Percentiles rank a stretch among this genome's conserved stretches.
Conservation (phyloP, 2,797 vertebrate species). For the Sebastes iracundus region DNA sequence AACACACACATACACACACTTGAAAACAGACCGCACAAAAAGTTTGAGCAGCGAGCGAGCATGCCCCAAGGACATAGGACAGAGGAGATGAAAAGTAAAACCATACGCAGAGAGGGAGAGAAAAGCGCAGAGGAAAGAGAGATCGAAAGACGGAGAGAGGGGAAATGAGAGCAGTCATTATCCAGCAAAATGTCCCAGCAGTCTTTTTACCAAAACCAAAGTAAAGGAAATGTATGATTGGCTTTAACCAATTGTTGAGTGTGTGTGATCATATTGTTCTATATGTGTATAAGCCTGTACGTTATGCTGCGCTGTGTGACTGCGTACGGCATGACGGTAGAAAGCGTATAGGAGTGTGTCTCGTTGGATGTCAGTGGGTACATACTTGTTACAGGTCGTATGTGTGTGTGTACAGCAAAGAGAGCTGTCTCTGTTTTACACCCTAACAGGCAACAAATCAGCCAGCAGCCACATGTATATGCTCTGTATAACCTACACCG, state of each 20-base stretch:
- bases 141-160: slow-evolving; percentile 40
- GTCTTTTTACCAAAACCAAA: slow-evolving; percentile 57
- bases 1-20: slow-evolving; percentile 40
- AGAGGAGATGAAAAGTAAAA: slow-evolving; percentile 69
- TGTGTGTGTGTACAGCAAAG: slow-evolving; percentile 3
- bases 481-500: slow-evolving; percentile 25
- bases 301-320: neutral
- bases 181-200: slow-evolving; percentile 44
- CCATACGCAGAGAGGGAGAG: slow-evolving; percentile 52
- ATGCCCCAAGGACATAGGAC: slow-evolving; percentile 62
- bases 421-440: slow-evolving; percentile 49
- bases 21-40: slow-evolving; percentile 67
- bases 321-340: neutral
- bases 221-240: slow-evolving; percentile 56
- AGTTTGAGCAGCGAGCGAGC: slow-evolving; percentile 46
- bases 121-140: slow-evolving; percentile 35
- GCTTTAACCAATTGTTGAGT: slow-evolving; percentile 23
- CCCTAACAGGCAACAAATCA: slow-evolving; percentile 75
- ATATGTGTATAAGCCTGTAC: neutral
- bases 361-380: slow-evolving; percentile 5
- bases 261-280: slow-evolving; percentile 4
- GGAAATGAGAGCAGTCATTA: slow-evolving; percentile 54
- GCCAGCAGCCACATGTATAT: slow-evolving; percentile 65
- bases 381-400: slow-evolving; percentile 1
- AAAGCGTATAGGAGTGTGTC: neutral